Percentiles rank a stretch among this genome's conserved stretches.
Conservation (phyloP, 2,888 invertebrate species). For the Melanchra persicariae region DNA sequence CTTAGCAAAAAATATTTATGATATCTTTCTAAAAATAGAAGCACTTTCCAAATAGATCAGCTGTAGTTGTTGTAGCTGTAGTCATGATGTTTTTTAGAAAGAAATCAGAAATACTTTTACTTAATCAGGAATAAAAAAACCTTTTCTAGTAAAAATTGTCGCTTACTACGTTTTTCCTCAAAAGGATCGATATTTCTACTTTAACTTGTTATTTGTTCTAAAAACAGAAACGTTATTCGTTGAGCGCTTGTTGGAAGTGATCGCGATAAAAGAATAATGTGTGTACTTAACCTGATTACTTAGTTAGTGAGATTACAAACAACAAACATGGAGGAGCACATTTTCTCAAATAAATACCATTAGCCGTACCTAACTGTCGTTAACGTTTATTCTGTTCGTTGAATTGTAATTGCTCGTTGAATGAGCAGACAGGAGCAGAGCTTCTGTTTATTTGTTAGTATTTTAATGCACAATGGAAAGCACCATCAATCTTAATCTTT, state of each 20-base stretch:
- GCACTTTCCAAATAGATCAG: too few relatives aligned
- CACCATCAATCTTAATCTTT: background rate
- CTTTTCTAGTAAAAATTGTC: too few relatives aligned
- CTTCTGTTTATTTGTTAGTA: conserved; percentile 8
- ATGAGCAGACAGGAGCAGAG: conserved; percentile 15
- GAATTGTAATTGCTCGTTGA: conserved; percentile 49
- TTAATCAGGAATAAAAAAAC: too few relatives aligned
- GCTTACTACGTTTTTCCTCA: too few relatives aligned
- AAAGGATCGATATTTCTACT: background rate
- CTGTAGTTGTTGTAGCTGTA: too few relatives aligned
- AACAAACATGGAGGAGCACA: conserved; percentile 45
- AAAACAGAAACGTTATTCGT: conserved; percentile 23
- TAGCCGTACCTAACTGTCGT: conserved; percentile 55
- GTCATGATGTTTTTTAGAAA: too few relatives aligned
- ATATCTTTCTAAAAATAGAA: too few relatives aligned
- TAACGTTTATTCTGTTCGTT: conserved; percentile 45
- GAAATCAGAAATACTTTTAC: too few relatives aligned
- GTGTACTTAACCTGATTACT: conserved; percentile 61
- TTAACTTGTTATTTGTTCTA: conserved; percentile 25
- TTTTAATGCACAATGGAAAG: background rate
- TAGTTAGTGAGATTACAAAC: conserved; percentile 58
- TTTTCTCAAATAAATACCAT: conserved; percentile 56
- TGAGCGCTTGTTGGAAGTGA: conserved; percentile 27
- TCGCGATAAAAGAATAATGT: conserved; percentile 56
- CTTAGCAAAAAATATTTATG: too few relatives aligned